Evolutionary conservation across 2,888 invertebrate genomes (phyloP).

Genomic region (Ctenicera cuprea): DNA sequence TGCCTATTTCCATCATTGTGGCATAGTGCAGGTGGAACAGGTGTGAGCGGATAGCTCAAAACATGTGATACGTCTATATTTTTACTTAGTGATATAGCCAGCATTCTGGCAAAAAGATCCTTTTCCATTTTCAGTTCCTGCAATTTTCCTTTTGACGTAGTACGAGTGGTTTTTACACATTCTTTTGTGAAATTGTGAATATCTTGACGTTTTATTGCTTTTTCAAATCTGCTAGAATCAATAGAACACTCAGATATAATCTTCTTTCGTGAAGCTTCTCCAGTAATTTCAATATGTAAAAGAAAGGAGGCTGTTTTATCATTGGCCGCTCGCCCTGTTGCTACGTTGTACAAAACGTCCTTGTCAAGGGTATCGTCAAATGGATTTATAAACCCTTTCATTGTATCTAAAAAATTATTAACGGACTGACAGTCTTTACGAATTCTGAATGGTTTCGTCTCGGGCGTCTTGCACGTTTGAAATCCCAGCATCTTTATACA

Average conservation of each 20-base stretch:
- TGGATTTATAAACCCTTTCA: slow-evolving; percentile 27
- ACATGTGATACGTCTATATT: slow-evolving; percentile 52
- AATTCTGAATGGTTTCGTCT: slow-evolving; percentile 11
- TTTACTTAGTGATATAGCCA: slow-evolving; percentile 57
- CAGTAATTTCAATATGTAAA: slow-evolving; percentile 56
- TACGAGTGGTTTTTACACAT: slow-evolving; percentile 54
- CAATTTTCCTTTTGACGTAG: slow-evolving; percentile 60
- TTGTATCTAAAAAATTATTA: slow-evolving; percentile 41
- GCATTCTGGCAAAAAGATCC: slow-evolving; percentile 62
- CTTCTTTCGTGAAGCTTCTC: slow-evolving; percentile 53
- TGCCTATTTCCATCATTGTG: slow-evolving; percentile 59
- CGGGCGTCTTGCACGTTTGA: slow-evolving; percentile 9
- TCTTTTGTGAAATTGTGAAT: slow-evolving; percentile 57
- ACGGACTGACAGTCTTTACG: slow-evolving; percentile 43
- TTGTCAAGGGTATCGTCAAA: background rate
- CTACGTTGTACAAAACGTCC: background rate
- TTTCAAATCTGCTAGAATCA: slow-evolving; percentile 55
- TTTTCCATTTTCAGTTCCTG: slow-evolving; percentile 60
- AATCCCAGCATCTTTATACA: slow-evolving; percentile 10
- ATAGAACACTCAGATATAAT: slow-evolving; percentile 58
- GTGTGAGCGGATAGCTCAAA: slow-evolving; percentile 54
- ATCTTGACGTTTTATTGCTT: slow-evolving; percentile 49
- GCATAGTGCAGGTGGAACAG: slow-evolving; percentile 59
- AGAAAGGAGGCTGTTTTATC: slow-evolving; percentile 54
- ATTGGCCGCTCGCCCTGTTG: slow-evolving; percentile 29